Conservation (phyloP, 2,113 vertebrate genomes). For the Muntiacus reevesi region DNA sequence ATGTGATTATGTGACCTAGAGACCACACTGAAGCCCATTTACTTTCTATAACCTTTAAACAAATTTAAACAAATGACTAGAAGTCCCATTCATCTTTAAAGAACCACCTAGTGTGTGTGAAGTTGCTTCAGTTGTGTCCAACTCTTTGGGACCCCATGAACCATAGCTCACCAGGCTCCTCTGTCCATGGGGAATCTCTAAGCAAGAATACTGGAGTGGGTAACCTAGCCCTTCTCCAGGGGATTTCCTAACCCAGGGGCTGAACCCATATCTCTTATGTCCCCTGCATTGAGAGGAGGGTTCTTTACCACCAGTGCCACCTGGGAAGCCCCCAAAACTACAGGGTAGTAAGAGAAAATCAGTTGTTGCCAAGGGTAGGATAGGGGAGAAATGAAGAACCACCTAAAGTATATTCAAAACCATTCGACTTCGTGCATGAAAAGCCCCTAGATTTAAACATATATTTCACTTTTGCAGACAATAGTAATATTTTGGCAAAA, state of each 20-base stretch:
- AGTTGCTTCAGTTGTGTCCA: neutral
- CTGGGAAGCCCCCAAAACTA: neutral
- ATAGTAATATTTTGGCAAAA: neutral
- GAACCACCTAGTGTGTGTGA: conserved; percentile 20
- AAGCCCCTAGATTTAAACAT: conserved; percentile 48
- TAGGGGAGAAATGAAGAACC: neutral
- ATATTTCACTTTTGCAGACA: conserved; percentile 8
- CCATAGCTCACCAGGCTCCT: neutral
- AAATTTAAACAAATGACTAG: conserved; percentile 49
- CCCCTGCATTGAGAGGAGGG: neutral
- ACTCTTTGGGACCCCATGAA: neutral
- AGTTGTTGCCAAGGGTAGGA: neutral
- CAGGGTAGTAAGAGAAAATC: neutral
- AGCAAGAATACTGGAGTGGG: neutral
- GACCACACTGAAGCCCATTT: conserved; percentile 21
- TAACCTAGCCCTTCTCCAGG: neutral
- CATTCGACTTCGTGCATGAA: neutral
- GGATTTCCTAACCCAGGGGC: neutral
- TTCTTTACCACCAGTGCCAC: neutral
- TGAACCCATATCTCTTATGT: neutral
- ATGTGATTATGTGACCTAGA: neutral
- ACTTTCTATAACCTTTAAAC: conserved; percentile 32
- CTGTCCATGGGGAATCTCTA: neutral
- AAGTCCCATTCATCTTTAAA: conserved; percentile 53
- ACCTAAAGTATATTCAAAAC: conserved; percentile 47